Base-by-base conservation (phyloP, 2,113 vertebrate genomes). In the Setophaga kirtlandii region DNA sequence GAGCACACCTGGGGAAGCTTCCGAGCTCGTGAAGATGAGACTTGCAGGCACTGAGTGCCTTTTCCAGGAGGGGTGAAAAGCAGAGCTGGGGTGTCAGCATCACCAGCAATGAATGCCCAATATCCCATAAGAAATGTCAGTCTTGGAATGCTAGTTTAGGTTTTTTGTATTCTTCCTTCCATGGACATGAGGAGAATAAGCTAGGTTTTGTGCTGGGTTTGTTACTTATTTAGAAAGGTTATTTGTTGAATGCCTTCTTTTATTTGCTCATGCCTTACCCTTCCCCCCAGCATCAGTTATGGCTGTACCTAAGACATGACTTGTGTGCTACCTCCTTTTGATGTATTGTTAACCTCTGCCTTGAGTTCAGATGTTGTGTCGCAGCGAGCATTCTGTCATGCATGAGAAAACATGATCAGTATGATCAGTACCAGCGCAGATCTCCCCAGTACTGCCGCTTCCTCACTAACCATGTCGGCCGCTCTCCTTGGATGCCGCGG, bases 401-500 rank as follows among this genome's bases (percentile, higher is more conserved):
- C 70, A 71, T 75, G 78, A 84, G n/a, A 53, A 70, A 67, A 27
- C 24, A 11, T 0, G 49, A 17, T 37, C 16, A 30, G 11, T 56
- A 56, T 0, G 56, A 14, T 37, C 16, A 30, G 11, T 56, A 64
- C 28, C 27, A 24, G 71, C 50, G 41, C 80, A 14, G 24, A 2
- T 52, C 60, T 70, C 64, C 46, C 49, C 62, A 3, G 4, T 19
- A 1, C 37, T 18, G 6, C 50, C 30, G 79, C 55, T 69, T 30
- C 74, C 23, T 20, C 5, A 3, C 5, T 7, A 10, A 5, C 47
- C 3, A 0, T 6, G 7, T 2, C 2, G 25, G 62, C 62, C 3
- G 15, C 52, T 19, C 63, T 21, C 12, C 7, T 0, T 10, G 35
- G 22, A 10, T 3, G 3, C 14, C 4, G 31, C 39, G 7, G 39